Evolutionary conservation across 2,888 invertebrate genomes (phyloP), one percentile per base, ranked within the genome.

Genomic region (Alloplasta piceator): DNA sequence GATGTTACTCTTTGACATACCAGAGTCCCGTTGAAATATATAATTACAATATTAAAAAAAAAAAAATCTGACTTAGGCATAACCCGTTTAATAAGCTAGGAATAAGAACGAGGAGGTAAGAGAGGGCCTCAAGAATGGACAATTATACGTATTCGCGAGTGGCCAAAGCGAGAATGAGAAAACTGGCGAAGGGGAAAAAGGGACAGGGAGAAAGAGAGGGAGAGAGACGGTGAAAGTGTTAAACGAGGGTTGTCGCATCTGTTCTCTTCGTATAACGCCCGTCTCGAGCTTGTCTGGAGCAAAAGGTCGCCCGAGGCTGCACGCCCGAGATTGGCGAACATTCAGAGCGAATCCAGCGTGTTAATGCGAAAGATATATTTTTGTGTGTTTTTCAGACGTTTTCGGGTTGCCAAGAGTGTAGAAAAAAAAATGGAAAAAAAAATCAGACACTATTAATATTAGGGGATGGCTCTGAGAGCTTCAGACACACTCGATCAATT

Each of bases 251-350:
- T 66, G 78, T 78, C 58, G 78, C 70, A 78, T 78, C 74, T 78
- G 74, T 81, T 78, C 60, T 48, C 48, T 26, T 60, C 68, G 68
- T 60, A n/a, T n/a, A 55, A 66, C 43, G 70, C 73, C 60, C 50
- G 81, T 80, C 70, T 80, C 60, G 70, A 48, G 58, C 70, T 60
- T 71, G 78, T 70, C 80, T 81, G 80, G 72, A 81, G 70, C 75
- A 61, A 72, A 82, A 71, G 78, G 78, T 71, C 82, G 75, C 50
- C 9, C 6, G 41, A 60, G 61, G 6, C 16, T 48, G 12, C 43
- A 26, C 26, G 41, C 10, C 39, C 61, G 61, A 66, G 7, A 58
- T 52, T 48, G 5, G 39, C 38, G 7, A 12, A 58, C 26, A 5
- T 14, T 52, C 50, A 4, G 58, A 26, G 14, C 9, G 55, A 46